phyloP scores from a whole-genome alignment of 1,140 invertebrate genomes.

The Octopus bimaculoides region DNA sequence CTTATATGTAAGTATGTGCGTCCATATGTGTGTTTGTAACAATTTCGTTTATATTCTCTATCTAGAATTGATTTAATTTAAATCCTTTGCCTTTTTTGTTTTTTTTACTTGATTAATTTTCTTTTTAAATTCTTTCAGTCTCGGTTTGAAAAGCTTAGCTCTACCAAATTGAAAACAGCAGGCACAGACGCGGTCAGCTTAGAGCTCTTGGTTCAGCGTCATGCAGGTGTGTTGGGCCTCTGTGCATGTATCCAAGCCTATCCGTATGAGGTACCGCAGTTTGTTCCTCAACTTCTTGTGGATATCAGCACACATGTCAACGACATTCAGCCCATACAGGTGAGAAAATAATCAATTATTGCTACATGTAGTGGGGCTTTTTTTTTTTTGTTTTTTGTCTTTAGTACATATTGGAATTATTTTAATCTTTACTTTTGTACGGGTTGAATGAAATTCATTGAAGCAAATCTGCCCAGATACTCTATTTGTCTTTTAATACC shows the following conservation, averaged over 20 bases:
- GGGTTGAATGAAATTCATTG: background rate
- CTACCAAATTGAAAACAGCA: constrained; percentile 42
- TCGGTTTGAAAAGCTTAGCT: constrained; percentile 50
- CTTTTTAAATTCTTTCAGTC: constrained; percentile 30
- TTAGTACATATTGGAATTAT: background rate
- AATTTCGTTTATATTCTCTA: too few relatives aligned
- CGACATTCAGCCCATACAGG: constrained; percentile 89
- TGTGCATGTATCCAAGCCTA: constrained; percentile 84
- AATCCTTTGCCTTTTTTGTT: background rate
- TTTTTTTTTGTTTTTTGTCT: background rate
- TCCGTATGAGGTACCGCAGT: constrained; percentile 86
- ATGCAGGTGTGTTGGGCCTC: constrained; percentile 83
- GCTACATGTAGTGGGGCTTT: background rate
- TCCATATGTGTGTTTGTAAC: too few relatives aligned
- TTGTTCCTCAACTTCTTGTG: constrained; percentile 79
- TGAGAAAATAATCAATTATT: constrained; percentile 46
- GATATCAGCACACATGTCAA: constrained; percentile 75
- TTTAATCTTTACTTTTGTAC: background rate
- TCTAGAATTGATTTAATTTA: background rate
- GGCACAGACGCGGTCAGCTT: constrained; percentile 27
- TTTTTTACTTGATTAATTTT: background rate
- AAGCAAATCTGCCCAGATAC: background rate
- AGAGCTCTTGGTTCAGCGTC: constrained; percentile 60
- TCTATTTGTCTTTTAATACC: too few relatives aligned
- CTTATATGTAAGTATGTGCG: too few relatives aligned